phyloP scores from a whole-genome alignment of 2,797 vertebrate species.

The Tarsius wallacei region DNA sequence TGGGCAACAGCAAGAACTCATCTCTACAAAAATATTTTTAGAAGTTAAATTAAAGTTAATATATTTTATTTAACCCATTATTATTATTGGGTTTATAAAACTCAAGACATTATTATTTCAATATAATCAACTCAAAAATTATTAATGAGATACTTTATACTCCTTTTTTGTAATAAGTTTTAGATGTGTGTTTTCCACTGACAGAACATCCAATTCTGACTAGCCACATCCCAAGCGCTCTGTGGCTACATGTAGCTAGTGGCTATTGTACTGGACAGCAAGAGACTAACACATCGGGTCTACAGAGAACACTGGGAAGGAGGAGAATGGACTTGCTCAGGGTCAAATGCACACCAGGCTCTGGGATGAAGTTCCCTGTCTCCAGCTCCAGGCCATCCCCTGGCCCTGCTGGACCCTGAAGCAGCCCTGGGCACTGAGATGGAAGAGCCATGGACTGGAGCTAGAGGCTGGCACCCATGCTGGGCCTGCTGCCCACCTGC shows the following conservation, averaged over 20 bases:
- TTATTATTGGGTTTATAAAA: conserved; percentile 1
- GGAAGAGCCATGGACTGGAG: neutral
- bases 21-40: too few relatives aligned
- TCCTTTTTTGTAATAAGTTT: neutral
- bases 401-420: neutral
- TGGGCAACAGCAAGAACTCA: too few relatives aligned
- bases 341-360: neutral
- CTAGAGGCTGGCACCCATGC: accelerated
- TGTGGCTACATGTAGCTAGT: accelerated
- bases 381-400: neutral
- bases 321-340: neutral
- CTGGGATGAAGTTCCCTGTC: neutral
- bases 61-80: neutral
- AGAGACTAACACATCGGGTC: neutral
- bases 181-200: neutral
- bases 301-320: neutral
- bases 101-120: conserved; percentile 10
- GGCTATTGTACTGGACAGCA: neutral
- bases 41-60: neutral
- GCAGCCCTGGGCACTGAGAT: neutral
- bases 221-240: neutral
- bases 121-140: neutral
- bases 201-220: neutral
- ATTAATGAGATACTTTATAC: conserved; percentile 7
- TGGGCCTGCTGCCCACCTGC: neutral